Evolutionary conservation across 2,113 vertebrate species (phyloP).

Genomic region (Raja brachyura): DNA sequence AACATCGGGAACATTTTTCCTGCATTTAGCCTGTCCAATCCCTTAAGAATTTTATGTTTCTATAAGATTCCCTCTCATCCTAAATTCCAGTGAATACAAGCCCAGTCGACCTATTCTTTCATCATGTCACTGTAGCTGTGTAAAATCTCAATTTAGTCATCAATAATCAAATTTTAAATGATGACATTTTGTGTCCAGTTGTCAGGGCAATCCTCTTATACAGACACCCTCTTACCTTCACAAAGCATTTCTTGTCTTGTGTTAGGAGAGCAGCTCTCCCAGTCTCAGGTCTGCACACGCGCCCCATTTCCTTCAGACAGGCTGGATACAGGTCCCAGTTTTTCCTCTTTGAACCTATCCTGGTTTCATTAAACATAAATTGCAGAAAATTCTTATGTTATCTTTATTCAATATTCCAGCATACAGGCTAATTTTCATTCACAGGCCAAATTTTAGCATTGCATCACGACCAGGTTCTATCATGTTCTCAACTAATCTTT

Average conservation of each 20-base stretch:
- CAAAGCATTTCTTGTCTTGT: slow-evolving; percentile 93
- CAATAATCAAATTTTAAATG: too few relatives aligned
- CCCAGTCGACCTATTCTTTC: too few relatives aligned
- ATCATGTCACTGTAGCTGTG: not conserved
- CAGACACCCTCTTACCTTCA: slow-evolving; percentile 63
- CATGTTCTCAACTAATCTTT: not conserved
- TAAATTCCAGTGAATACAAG: too few relatives aligned
- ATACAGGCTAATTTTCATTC: not conserved
- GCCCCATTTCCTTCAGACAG: slow-evolving; percentile 85
- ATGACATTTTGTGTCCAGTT: not conserved
- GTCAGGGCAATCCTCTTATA: not conserved
- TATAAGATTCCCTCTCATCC: too few relatives aligned
- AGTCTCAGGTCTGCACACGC: slow-evolving; percentile 75
- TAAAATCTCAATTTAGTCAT: not conserved
- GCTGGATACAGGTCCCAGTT: slow-evolving; percentile 95
- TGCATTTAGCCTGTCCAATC: too few relatives aligned
- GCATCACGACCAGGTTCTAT: not conserved
- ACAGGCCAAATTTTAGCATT: not conserved
- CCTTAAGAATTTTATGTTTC: too few relatives aligned
- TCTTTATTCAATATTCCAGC: not conserved
- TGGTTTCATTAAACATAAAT: slow-evolving; percentile 48
- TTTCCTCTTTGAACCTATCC: slow-evolving; percentile 89
- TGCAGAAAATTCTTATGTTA: slow-evolving; percentile 3
- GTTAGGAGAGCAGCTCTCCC: slow-evolving; percentile 85
- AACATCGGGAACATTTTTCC: too few relatives aligned